Evolutionary conservation across 2,113 vertebrate genomes (phyloP), one percentile per base, ranked within the genome.

Genomic region (Stercorarius parasiticus): DNA sequence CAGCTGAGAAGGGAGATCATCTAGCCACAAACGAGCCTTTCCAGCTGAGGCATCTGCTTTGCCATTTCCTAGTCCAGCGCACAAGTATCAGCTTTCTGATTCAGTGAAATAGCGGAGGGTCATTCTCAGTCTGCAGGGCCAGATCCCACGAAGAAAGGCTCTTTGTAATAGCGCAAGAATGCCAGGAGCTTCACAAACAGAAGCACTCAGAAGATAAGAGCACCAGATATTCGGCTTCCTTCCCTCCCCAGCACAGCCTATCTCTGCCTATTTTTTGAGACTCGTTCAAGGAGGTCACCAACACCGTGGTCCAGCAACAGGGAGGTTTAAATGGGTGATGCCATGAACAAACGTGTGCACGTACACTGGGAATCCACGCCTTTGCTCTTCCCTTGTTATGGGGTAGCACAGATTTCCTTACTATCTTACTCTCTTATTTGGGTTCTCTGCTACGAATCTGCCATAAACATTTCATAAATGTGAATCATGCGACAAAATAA

Each of bases 271-370:
- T 27, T 30, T 52, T 52, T 26, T 2, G 3, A 62, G 50, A 36
- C 15, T 69, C 13, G 1, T 61, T 53, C 67, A 15, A 77, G 34
- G 18, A 38, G 56, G 8, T 82, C 42, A 27, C 13, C 21, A 17
- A 1, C 0, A 0, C 16, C 0, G 0, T 0, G 5, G 30, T 61
- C 45, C 36, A 43, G 73, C 36, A 65, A 27, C 1, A 3, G 18
- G 14, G 47, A 80, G 19, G 26, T 52, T 52, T 29, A 59, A 84
- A 55, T 0, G 0, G 77, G 67, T 0, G 13, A 45, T 20, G 38
- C 32, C 42, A 25, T 25, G 26, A 9, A 6, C 29, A 59, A 53
- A 52, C 0, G 2, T 5, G 12, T 7, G 15, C 4, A 1, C 1
- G 5, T 43, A 14, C 56, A 11, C 4, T 32, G 9, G 36, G 66